Evolutionary conservation across 2,888 invertebrate genomes (phyloP).

Genomic region (Colostygia pectinataria): DNA sequence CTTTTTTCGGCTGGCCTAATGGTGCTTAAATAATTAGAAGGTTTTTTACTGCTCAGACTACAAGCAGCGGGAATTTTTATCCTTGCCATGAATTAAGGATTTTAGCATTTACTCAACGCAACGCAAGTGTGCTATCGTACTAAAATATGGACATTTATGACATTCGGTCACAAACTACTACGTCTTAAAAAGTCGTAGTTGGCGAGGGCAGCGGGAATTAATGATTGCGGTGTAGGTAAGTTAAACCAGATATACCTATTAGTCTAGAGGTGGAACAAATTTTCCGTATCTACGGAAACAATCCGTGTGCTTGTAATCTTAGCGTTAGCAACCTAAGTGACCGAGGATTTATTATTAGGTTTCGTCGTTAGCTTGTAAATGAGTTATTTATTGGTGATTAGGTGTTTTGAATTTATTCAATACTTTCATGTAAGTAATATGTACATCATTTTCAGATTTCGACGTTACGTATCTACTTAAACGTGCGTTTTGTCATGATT

Average conservation of each 20-base stretch:
- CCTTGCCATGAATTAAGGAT: no score
- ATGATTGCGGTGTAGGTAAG: no score
- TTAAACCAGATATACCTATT: no score
- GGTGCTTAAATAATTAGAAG: constrained; percentile 70
- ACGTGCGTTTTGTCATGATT: no score
- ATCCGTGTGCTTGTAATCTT: constrained; percentile 1
- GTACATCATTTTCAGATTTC: no score
- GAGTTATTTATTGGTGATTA: constrained; percentile 46
- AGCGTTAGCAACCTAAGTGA: constrained; percentile 30
- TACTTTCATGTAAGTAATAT: neutral
- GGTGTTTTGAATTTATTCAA: constrained; percentile 1
- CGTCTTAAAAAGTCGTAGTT: no score
- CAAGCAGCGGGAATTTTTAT: constrained; percentile 22
- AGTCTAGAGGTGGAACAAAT: neutral
- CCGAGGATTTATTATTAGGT: constrained; percentile 65
- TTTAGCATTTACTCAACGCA: no score
- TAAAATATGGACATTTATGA: no score
- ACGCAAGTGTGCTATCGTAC: no score
- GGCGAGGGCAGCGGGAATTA: no score
- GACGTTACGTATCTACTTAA: no score
- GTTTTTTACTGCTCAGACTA: constrained; percentile 57
- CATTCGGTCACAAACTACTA: no score
- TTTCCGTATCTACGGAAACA: neutral
- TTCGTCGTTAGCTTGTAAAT: constrained; percentile 57
- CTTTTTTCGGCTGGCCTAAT: constrained; percentile 80